These are phyloP conservation scores for Venturia canescens DNA, from an alignment of 1,140 invertebrate species.

Conservation along the genomic window DNA sequence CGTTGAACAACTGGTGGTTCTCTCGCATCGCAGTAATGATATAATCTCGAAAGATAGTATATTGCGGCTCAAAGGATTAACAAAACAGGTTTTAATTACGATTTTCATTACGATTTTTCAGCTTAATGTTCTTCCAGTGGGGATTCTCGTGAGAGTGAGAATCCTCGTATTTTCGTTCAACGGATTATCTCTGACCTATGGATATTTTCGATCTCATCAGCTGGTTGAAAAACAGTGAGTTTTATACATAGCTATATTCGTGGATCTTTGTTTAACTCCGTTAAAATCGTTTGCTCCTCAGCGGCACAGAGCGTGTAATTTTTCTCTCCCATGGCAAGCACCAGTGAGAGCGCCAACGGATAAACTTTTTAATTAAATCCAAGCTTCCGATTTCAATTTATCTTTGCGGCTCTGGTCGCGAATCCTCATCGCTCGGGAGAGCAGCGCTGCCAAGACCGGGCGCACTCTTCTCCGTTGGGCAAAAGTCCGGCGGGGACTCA, in stretches of 20 bases:
- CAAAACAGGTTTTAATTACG: constrained; percentile 24
- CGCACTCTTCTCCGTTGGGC: constrained; percentile 29
- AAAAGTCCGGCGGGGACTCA: constrained; percentile 40
- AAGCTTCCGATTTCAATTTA: constrained; percentile 71
- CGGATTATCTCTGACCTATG: constrained; percentile 32
- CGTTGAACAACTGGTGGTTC: too few species aligned
- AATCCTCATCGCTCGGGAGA: constrained; percentile 55
- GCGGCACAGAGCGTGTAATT: constrained; percentile 38
- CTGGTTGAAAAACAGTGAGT: constrained; percentile 23
- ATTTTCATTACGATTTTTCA: constrained; percentile 5
- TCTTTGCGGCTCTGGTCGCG: constrained; percentile 59
- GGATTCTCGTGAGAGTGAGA: too few species aligned
- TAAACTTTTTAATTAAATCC: constrained; percentile 73
- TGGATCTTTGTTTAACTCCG: too few species aligned
- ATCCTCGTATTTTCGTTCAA: background rate
- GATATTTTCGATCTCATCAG: constrained; percentile 38
- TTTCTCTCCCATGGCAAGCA: constrained; percentile 56
- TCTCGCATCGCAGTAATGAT: too few species aligned
- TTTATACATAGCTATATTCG: background rate
- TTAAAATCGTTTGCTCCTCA: constrained; percentile 11
- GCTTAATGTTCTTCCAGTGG: too few species aligned
- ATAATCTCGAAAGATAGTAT: too few species aligned
- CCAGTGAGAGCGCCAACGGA: constrained; percentile 48
- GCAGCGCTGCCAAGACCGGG: background rate
- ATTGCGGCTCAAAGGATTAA: too few species aligned